Evolutionary conservation across 2,113 vertebrate species (phyloP), one percentile per base, ranked within the genome.

Genomic region (Microcebus ravelobensis): DNA sequence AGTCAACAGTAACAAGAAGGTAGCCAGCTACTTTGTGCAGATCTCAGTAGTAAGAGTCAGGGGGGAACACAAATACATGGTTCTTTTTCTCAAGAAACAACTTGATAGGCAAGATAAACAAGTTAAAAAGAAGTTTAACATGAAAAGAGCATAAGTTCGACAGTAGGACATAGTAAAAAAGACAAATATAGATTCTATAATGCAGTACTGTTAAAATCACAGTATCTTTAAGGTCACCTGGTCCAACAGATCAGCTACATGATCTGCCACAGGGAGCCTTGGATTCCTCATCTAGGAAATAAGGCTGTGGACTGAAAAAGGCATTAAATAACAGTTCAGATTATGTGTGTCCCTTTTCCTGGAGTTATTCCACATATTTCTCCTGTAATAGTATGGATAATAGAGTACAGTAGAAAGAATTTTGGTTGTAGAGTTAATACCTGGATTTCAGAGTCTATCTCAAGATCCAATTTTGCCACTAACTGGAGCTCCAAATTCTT

Each of bases 21-120:
- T 17, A 81, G 87, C 27, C 74, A 70, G 55, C 9, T 65, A 92
- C 63, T 70, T n/a, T 29, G 59, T 65, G 63, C 36, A 90, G 48
- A 90, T 74, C 25, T 87, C 52, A 83, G 29, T 80, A 74, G 70
- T 21, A 87, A 17, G 27, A 84, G 39, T 59, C 29, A 45, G 4
- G 8, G 8, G 20, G 61, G 18, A 25, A 70, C 10, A 42, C 13
- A 87, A 74, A 92, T 74, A 73, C 12, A 39, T 68, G 8, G n/a
- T 50, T 90, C 31, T n/a, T 90, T 80, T 92, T 97, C 70, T 92
- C 63, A 91, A 96, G 90, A 73, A 87, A 77, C 18, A 90, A 92
- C 39, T 90, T 82, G 87, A 31, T 77, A 23, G 21, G 55, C 50
- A 97, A 96, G 31, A 94, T 42, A 84, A 87, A 81, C 23, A 42